phyloP scores from a whole-genome alignment of 2,113 vertebrate species.

The Willisornis vidua region DNA sequence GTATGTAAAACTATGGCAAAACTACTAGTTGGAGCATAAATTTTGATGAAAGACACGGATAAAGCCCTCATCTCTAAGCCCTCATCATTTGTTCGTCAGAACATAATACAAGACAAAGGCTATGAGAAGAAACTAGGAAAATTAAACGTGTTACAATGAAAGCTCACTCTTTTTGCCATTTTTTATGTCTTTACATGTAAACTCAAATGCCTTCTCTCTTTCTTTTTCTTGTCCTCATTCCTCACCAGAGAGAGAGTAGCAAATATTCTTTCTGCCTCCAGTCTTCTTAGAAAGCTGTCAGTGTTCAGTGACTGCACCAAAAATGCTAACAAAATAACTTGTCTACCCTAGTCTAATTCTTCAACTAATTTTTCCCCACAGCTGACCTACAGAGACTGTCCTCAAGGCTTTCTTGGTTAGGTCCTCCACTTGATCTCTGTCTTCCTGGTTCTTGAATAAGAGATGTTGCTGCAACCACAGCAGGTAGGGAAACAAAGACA shows the following conservation, averaged over 20 bases:
- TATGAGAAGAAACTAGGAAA: not conserved
- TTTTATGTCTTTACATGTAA: not conserved
- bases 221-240: not conserved
- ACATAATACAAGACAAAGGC: not conserved
- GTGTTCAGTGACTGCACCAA: not conserved
- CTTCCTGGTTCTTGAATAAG: not conserved
- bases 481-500: not conserved
- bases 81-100: not conserved
- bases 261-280: not conserved
- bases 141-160: not conserved
- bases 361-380: not conserved
- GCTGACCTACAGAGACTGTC: not conserved
- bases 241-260: not conserved
- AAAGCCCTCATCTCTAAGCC: not conserved
- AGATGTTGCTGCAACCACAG: not conserved
- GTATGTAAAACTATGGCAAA: not conserved
- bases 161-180: not conserved
- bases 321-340: not conserved
- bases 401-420: not conserved
- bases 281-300: not conserved
- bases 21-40: not conserved
- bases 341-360: not conserved
- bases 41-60: not conserved
- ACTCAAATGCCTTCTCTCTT: not conserved
- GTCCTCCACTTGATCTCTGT: not conserved